phyloP scores from a whole-genome alignment of 1,140 invertebrate species.

The Thaumetopoea pityocampa region DNA sequence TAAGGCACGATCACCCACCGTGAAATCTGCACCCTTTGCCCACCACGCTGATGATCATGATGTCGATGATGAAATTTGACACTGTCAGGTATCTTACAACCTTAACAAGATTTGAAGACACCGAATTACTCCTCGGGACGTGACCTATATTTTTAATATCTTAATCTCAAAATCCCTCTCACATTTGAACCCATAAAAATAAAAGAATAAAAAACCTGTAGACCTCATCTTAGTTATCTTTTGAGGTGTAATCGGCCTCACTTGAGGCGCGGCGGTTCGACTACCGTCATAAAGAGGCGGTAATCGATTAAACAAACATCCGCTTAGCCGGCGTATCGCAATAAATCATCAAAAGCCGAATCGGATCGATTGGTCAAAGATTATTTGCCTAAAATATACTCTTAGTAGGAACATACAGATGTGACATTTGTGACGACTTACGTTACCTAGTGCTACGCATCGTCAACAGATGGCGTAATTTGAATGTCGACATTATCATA shows the following conservation, averaged over 20 bases:
- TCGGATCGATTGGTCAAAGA: conserved; percentile 38
- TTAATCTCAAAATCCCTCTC: background rate
- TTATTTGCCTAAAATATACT: conserved; percentile 2
- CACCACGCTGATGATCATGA: too few relatives aligned
- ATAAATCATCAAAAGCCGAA: conserved; percentile 58
- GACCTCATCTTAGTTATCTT: conserved; percentile 4
- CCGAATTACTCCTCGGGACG: too few relatives aligned
- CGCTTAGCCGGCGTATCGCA: conserved; percentile 30
- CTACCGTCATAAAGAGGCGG: conserved; percentile 43
- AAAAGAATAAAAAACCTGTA: too few relatives aligned
- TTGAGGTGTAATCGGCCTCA: conserved; percentile 19
- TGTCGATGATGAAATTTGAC: too few relatives aligned
- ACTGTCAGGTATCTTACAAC: too few relatives aligned
- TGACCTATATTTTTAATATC: conserved; percentile 4
- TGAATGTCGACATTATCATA: too few relatives aligned
- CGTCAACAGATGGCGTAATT: too few relatives aligned
- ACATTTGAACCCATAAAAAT: background rate
- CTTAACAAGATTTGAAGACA: too few relatives aligned
- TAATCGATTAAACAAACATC: conserved; percentile 69
- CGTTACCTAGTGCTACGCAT: too few relatives aligned
- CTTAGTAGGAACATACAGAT: too few relatives aligned
- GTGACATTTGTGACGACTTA: too few relatives aligned
- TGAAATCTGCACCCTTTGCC: conserved; percentile 22
- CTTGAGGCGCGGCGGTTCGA: conserved; percentile 22
- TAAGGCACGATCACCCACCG: conserved; percentile 52